Conservation (phyloP, 1,140 invertebrate species). For the Trachymyrmex septentrionalis region DNA sequence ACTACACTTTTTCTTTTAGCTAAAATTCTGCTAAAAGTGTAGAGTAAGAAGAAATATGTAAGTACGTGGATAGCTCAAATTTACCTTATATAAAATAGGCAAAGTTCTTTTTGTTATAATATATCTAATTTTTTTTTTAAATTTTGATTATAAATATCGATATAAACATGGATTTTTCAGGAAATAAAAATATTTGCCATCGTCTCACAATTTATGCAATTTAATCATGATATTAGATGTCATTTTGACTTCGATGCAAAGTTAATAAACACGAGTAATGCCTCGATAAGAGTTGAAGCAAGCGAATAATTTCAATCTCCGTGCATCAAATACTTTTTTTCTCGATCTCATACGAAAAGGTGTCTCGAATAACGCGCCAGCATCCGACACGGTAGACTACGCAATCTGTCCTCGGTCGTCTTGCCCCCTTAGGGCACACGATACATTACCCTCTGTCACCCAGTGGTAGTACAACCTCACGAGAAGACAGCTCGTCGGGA, state of each 20-base stretch:
- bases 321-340: conserved; percentile 37
- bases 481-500: neutral
- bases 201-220: neutral
- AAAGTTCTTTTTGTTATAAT: neutral
- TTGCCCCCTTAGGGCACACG: conserved; percentile 11
- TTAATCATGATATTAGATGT: neutral
- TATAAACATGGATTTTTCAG: neutral
- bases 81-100: too few species aligned
- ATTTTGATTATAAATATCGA: neutral
- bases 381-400: conserved; percentile 13
- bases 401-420: conserved; percentile 59
- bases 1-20: too few species aligned
- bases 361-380: neutral
- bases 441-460: conserved; percentile 34
- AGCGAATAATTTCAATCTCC: conserved; percentile 45
- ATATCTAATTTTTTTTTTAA: neutral
- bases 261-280: neutral
- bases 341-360: neutral
- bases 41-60: too few species aligned
- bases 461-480: neutral
- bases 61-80: too few species aligned
- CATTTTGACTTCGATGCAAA: neutral
- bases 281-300: neutral
- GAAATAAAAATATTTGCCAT: conserved; percentile 21
- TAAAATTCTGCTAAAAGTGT: too few species aligned